Percentiles rank a stretch among this genome's conserved stretches.
phyloP scores from a whole-genome alignment of 2,113 vertebrate species.

The Xenopus tropicalis region DNA sequence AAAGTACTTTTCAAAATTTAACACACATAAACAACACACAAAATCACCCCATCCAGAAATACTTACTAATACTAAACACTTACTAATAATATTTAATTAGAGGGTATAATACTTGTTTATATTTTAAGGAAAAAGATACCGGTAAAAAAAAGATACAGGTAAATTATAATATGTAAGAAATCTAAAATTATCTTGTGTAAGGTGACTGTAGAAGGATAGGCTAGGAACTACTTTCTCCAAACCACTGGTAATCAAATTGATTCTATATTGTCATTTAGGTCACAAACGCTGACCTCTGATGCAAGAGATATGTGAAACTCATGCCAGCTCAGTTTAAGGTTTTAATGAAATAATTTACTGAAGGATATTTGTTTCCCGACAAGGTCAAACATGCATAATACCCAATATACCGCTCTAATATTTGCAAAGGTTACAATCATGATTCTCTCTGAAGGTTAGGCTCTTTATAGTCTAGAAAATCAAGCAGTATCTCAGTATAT shows the following conservation, averaged over 20 bases:
- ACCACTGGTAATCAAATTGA: neutral
- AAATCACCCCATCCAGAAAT: no score
- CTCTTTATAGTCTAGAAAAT: neutral
- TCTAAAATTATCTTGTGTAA: no score
- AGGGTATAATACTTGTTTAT: no score
- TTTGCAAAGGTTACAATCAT: neutral
- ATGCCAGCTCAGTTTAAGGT: neutral
- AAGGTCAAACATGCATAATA: constrained; percentile 1
- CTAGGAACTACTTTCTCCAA: neutral
- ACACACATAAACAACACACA: no score
- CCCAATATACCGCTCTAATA: neutral
- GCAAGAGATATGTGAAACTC: neutral
- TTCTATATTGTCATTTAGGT: neutral
- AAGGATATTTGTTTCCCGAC: neutral
- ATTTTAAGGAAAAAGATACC: no score
- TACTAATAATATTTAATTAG: no score
- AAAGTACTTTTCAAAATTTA: no score
- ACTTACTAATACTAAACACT: no score
- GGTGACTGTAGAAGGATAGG: no score
- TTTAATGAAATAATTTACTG: neutral
- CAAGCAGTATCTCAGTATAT: neutral
- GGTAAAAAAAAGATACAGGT: no score
- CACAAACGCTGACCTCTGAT: neutral
- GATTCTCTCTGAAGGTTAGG: neutral
- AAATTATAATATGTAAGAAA: no score